These are phyloP conservation scores for Hydractinia symbiolongicarpus DNA, from an alignment of 30 jellyfish, hydroid and myxozoan species.

Conservation along the genomic window DNA sequence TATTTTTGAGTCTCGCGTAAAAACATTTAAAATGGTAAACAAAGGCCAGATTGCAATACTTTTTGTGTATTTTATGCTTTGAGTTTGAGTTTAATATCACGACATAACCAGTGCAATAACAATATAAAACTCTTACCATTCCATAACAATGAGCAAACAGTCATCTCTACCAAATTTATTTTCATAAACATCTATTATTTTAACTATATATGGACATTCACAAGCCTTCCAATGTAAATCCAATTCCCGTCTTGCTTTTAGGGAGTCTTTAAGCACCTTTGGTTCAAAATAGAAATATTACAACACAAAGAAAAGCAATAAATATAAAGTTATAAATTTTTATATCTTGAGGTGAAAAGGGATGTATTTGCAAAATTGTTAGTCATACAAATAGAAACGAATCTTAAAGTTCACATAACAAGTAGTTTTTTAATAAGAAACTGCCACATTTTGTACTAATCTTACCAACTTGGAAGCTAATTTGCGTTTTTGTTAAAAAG, in stretches of 20 bases:
- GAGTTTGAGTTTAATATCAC: too few species aligned
- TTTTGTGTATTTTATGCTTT: neutral
- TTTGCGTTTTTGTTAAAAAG: too few species aligned
- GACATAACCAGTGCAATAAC: too few species aligned
- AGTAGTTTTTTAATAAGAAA: too few species aligned
- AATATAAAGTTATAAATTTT: neutral
- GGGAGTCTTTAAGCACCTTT: slow-evolving; percentile 61
- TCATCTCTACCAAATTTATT: slow-evolving; percentile 86
- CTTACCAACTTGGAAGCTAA: too few species aligned
- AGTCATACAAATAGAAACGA: neutral
- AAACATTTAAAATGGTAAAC: neutral
- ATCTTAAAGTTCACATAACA: too few species aligned
- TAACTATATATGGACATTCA: slow-evolving; percentile 90
- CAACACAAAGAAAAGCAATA: neutral
- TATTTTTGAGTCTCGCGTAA: neutral
- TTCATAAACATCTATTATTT: slow-evolving; percentile 89
- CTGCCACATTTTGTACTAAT: too few species aligned
- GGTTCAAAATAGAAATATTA: neutral
- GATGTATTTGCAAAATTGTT: neutral
- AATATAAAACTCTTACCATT: slow-evolving; percentile 50
- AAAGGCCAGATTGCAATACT: neutral
- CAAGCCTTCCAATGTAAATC: slow-evolving; percentile 97
- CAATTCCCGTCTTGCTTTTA: slow-evolving; percentile 79
- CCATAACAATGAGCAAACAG: slow-evolving; percentile 83
- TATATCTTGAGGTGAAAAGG: neutral